A percentile compares a stretch with the other conserved stretches of the same genome.
phyloP scores from a whole-genome alignment of 2,888 invertebrate species.

The Norana najaformis region DNA sequence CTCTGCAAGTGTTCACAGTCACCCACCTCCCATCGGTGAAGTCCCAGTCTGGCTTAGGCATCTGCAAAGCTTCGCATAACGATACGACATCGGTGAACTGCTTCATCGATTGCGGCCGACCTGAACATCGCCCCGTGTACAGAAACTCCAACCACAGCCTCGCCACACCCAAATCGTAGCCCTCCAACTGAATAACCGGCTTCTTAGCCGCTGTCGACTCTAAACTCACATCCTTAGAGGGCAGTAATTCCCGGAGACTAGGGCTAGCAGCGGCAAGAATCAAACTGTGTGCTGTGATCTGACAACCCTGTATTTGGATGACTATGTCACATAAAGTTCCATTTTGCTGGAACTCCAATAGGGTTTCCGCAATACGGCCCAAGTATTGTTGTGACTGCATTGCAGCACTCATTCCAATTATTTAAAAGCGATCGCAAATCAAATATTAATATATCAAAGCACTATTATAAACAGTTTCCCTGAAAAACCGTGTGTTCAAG shows the following conservation, averaged over 20 bases:
- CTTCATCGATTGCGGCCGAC: background rate
- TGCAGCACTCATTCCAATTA: background rate
- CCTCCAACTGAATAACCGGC: background rate
- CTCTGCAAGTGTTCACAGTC: background rate
- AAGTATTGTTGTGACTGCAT: background rate
- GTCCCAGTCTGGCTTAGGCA: background rate
- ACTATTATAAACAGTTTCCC: background rate
- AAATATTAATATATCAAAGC: background rate
- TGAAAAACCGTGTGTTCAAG: background rate
- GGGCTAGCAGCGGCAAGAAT: conserved; percentile 9
- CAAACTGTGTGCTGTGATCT: background rate
- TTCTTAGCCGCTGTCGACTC: background rate
- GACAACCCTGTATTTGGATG: background rate
- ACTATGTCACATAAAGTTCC: background rate
- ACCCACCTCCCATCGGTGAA: conserved; percentile 6
- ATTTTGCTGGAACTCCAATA: background rate
- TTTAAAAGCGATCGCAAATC: background rate
- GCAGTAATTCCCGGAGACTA: conserved; percentile 5
- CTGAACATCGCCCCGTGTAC: conserved; percentile 18
- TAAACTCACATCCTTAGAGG: background rate
- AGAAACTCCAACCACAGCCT: conserved; percentile 10
- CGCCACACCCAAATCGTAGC: background rate
- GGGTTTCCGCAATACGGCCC: background rate
- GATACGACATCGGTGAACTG: background rate
- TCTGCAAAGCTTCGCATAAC: background rate